Evolutionary conservation across 2,888 invertebrate genomes (phyloP).

Genomic region (Aleiodes alternator): DNA sequence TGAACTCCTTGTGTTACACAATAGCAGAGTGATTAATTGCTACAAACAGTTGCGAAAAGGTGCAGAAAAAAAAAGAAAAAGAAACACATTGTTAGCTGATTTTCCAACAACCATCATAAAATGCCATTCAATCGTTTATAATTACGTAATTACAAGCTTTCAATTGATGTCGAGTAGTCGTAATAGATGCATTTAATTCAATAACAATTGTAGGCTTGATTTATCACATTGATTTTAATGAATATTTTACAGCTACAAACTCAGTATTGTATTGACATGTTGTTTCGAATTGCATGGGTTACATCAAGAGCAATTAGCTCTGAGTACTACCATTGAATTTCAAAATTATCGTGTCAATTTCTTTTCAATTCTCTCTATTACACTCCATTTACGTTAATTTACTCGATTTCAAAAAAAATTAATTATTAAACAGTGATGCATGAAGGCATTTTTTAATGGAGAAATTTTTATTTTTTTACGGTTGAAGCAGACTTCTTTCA

Average conservation of each 20-base stretch:
- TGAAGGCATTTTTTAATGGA: too few species aligned
- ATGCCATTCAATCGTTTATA: constrained; percentile 17
- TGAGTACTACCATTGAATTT: constrained; percentile 1
- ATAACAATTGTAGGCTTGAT: constrained; percentile 16
- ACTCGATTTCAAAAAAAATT: too few species aligned
- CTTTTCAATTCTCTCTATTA: not conserved
- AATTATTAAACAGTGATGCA: too few species aligned
- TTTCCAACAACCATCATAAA: not conserved
- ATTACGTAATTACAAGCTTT: constrained; percentile 19
- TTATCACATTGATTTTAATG: constrained; percentile 17
- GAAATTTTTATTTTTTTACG: too few species aligned
- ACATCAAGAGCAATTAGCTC: constrained; percentile 15
- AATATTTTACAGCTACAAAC: constrained; percentile 14
- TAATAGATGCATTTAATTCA: constrained; percentile 17
- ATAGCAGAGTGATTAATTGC: constrained; percentile 16
- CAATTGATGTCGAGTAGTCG: constrained; percentile 23
- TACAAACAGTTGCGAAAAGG: not conserved
- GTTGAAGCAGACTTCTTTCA: too few species aligned
- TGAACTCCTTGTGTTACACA: constrained; percentile 2
- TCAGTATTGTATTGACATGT: constrained; percentile 11
- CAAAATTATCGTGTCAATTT: not conserved
- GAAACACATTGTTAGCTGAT: constrained; percentile 11
- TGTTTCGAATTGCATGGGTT: constrained; percentile 12
- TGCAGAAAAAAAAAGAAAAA: constrained; percentile 6
- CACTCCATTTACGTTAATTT: too few species aligned